These are phyloP conservation scores for Mus caroli DNA, from an alignment of 2,797 vertebrate species.

Conservation along the genomic window DNA sequence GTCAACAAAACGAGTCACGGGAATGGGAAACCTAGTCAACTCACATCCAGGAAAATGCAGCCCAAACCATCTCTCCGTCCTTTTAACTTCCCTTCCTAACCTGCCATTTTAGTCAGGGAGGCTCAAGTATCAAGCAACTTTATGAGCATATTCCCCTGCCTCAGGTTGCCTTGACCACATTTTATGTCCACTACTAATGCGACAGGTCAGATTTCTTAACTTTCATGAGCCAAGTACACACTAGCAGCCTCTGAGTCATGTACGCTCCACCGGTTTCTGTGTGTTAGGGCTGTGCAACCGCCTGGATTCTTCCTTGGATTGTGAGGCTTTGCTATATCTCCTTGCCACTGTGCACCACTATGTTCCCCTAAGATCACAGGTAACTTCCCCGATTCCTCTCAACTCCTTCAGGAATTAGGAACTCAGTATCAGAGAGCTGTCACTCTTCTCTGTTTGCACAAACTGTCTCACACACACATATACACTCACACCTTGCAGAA, in stretches of 20 bases:
- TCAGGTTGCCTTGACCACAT: background rate
- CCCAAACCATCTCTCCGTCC: background rate
- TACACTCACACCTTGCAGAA: background rate
- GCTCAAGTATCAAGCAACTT: background rate
- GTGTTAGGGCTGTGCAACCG: background rate
- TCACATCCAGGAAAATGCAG: slow-evolving; percentile 7
- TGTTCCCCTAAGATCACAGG: background rate
- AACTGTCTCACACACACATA: background rate
- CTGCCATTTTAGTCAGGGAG: background rate
- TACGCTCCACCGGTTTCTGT: background rate
- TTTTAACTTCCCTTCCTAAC: background rate
- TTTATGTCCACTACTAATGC: background rate
- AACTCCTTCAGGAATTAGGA: background rate
- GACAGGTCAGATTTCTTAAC: background rate
- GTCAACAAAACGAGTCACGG: background rate
- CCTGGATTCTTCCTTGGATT: background rate
- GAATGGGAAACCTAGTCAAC: background rate
- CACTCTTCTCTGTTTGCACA: background rate
- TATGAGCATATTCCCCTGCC: background rate
- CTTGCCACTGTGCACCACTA: background rate
- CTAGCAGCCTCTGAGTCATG: background rate
- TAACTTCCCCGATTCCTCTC: background rate
- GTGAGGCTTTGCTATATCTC: background rate
- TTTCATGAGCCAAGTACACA: background rate
- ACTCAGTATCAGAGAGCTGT: background rate